phyloP scores from a whole-genome alignment of 2,797 vertebrate species.

The Bufotes viridis region DNA sequence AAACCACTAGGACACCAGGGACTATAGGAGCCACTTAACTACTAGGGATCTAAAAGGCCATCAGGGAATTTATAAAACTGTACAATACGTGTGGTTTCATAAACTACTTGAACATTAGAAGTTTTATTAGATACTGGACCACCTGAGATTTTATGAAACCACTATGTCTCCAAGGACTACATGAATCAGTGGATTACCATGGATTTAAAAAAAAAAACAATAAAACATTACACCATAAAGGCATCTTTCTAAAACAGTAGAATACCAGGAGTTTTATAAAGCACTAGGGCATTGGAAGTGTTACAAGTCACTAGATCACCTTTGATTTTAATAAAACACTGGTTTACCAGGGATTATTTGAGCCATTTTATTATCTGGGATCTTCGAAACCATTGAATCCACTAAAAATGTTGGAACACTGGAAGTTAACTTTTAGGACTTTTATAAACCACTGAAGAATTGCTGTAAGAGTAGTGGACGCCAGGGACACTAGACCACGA shows the following conservation, averaged over 20 bases:
- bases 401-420: background rate
- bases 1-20: background rate
- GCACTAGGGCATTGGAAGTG: background rate
- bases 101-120: background rate
- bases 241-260: background rate
- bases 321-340: background rate
- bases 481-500: background rate
- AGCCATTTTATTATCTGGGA: too few relatives aligned
- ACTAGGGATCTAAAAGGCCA: background rate
- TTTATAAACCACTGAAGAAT: background rate
- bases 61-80: background rate
- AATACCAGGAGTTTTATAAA: background rate
- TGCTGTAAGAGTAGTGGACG: too few relatives aligned
- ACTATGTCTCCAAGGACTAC: too few relatives aligned
- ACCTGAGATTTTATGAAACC: background rate
- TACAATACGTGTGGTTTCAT: background rate
- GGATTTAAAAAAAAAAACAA: too few relatives aligned
- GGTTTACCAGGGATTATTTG: background rate
- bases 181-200: too few relatives aligned
- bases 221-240: too few relatives aligned
- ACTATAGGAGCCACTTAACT: background rate
- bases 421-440: background rate
- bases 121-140: background rate
- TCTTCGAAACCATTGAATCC: too few relatives aligned
- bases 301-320: background rate